These are phyloP conservation scores for Alviniconcha strummeri DNA, from an alignment of 2,888 invertebrate species.

Conservation along the genomic window DNA sequence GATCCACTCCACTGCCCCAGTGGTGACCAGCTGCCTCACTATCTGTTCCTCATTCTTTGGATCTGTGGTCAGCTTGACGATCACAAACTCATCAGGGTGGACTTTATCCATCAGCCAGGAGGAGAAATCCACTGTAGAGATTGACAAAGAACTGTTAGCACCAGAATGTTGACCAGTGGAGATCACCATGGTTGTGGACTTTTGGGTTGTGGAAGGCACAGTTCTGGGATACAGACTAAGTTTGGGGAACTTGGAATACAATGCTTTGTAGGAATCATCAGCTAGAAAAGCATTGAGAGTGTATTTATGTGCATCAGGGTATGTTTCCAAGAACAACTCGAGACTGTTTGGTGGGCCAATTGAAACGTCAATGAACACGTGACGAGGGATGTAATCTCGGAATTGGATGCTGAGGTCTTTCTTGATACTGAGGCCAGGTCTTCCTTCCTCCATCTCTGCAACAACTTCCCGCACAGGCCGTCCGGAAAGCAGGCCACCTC, in stretches of 20 bases:
- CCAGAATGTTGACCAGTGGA: constrained; percentile 21
- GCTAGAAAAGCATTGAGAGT: constrained; percentile 40
- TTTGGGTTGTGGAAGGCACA: constrained; percentile 8
- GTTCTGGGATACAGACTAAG: constrained; percentile 33
- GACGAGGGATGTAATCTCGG: constrained; percentile 41
- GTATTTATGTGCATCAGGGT: constrained; percentile 40
- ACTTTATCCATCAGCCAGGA: constrained; percentile 39
- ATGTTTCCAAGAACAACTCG: constrained; percentile 43
- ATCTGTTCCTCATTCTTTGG: constrained; percentile 35
- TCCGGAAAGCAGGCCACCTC: not conserved
- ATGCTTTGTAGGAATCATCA: constrained; percentile 32
- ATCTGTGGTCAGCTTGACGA: constrained; percentile 41
- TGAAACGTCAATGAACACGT: constrained; percentile 43
- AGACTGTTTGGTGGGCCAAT: constrained; percentile 37
- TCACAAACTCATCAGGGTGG: constrained; percentile 45
- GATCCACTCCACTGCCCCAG: constrained; percentile 41
- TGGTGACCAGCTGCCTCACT: constrained; percentile 24
- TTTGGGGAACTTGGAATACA: constrained; percentile 37
- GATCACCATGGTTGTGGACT: constrained; percentile 15
- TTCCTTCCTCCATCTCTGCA: not conserved
- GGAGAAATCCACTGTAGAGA: constrained; percentile 36
- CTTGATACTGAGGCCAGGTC: constrained; percentile 25
- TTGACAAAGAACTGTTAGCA: not conserved
- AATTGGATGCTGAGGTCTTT: constrained; percentile 39
- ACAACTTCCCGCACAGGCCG: not conserved